These are phyloP conservation scores for Cirrhinus molitorella DNA, from an alignment of 2,797 vertebrate genomes.

Conservation along the genomic window DNA sequence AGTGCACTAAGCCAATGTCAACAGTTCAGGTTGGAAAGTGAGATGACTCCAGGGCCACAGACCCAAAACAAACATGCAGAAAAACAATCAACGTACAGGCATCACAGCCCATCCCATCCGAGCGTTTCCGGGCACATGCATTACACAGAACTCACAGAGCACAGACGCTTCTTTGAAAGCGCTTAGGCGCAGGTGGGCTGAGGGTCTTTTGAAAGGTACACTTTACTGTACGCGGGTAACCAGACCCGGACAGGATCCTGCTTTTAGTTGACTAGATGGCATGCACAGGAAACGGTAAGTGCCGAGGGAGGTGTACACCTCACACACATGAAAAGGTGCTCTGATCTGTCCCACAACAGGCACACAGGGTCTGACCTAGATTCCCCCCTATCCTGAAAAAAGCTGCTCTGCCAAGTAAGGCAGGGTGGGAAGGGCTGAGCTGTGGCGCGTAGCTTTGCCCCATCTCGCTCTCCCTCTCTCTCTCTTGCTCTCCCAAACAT, in stretches of 20 bases:
- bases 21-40: conserved; percentile 44
- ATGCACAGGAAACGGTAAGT: conserved; percentile 42
- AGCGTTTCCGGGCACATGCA: neutral
- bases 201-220: conserved; percentile 21
- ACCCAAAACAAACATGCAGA: conserved; percentile 48
- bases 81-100: conserved; percentile 32
- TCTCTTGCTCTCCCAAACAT: conserved; percentile 56
- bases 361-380: conserved; percentile 50
- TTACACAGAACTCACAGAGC: conserved; percentile 16
- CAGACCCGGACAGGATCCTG: conserved; percentile 8
- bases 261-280: conserved; percentile 30
- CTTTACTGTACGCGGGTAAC: conserved; percentile 12
- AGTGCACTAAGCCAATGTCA: conserved; percentile 42
- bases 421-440: conserved; percentile 48
- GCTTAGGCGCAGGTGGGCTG: conserved; percentile 1
- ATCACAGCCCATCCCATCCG: neutral
- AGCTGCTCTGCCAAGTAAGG: conserved; percentile 54
- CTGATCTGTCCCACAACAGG: conserved; percentile 46
- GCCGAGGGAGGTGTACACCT: conserved; percentile 43
- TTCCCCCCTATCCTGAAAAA: conserved; percentile 53
- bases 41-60: conserved; percentile 40
- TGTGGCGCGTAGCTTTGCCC: conserved; percentile 64
- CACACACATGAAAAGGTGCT: conserved; percentile 51
- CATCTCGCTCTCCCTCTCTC: conserved; percentile 64
- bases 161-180: conserved; percentile 31